A percentile compares a stretch with the other conserved stretches of the same genome.
phyloP scores from a whole-genome alignment of 2,797 vertebrate genomes.

The Sebastes nivosus region DNA sequence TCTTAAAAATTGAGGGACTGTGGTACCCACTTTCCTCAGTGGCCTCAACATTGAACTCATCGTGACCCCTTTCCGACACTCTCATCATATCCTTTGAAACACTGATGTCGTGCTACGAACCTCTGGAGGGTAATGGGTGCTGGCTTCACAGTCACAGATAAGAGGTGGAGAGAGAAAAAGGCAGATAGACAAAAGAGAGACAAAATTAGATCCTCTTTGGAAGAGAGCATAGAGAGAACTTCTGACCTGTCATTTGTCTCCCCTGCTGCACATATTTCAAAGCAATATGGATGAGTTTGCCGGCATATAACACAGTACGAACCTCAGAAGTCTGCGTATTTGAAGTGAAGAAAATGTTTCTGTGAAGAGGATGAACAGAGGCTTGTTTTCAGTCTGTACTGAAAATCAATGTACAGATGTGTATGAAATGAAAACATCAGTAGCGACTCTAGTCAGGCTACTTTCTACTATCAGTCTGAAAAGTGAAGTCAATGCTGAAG shows the following conservation, averaged over 20 bases:
- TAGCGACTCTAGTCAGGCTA: not conserved
- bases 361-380: not conserved
- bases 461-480: not conserved
- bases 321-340: not conserved
- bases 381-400: not conserved
- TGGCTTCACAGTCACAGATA: constrained; percentile 7
- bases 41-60: constrained; percentile 25
- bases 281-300: not conserved
- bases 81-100: constrained; percentile 52
- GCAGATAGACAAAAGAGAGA: constrained; percentile 7
- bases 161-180: not conserved
- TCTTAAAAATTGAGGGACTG: not conserved
- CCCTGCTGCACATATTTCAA: constrained; percentile 5
- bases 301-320: not conserved
- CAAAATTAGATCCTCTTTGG: constrained; percentile 36
- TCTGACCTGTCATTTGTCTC: constrained; percentile 31
- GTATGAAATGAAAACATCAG: not conserved
- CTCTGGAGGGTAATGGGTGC: constrained; percentile 41
- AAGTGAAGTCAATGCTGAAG: too few species aligned
- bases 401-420: not conserved
- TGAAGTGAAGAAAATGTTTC: not conserved
- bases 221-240: constrained; percentile 1
- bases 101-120: constrained; percentile 3
- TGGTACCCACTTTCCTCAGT: not conserved
- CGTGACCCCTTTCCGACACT: constrained; percentile 20